Base-by-base conservation (phyloP, 92 coral and sea anemone genomes). In the Desmophyllum pertusum region DNA sequence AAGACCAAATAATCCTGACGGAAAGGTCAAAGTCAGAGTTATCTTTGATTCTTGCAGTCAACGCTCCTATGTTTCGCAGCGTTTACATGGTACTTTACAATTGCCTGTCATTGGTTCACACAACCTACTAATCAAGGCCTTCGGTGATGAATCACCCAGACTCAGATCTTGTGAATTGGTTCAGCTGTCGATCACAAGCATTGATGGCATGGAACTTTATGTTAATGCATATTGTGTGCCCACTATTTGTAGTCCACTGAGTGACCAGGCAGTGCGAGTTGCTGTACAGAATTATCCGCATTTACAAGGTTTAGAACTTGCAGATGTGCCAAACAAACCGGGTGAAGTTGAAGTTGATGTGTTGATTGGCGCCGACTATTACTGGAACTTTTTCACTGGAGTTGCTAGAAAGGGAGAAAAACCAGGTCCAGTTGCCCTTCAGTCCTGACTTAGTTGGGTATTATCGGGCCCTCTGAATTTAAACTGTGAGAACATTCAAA, bases 371-470 rank as follows among this genome's bases (percentile, higher is more conserved):
- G 78, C 83, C 1, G 85, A 90, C 81, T 81, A 55, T 39, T 90
- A 43, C 71, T 86, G 84, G 90, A 76, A 86, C 62, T 75, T 90
- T 77, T 84, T 77, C 25, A 65, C 86, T 8, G 88, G 90, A 10
- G 55, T 72, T 10, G 84, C 81, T 35, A 71, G 76, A 82, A 76
- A 90, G 90, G 93, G 89, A n/a, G n/a, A n/a, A n/a, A 88, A 84
- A 86, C 87, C 61, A 43, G 29, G 88, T 35, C 93, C 90, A 25
- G 72, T 85, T 59, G 84, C 87, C 30, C 86, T 90, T 85, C 77
- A 86, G 59, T 71, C 90, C 30, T 75, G 78, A 35, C 41, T 90
- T 17, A 88, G 90, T 2, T 86, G 68, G 33, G 73, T 77, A 21
- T 77, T 90, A 3, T 90, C 93, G 17, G 93, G 90, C 6, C 85